Conservation (phyloP, 2,113 vertebrate species). For the Mugil cephalus region DNA sequence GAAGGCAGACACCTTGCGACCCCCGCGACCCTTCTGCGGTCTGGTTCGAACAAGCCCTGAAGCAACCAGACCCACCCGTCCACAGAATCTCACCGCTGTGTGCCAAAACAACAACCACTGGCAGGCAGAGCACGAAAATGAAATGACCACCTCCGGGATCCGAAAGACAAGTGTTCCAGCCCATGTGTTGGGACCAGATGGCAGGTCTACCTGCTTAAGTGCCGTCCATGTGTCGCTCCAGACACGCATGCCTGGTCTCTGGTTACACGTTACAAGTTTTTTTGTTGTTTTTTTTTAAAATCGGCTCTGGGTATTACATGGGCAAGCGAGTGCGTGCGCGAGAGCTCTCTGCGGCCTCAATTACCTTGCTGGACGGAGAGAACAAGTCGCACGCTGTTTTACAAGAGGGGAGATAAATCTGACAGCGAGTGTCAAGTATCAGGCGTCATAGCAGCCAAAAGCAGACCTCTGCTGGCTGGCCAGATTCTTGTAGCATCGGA, state of each 20-base stretch:
- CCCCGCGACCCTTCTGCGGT: constrained; percentile 11
- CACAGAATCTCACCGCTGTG: background rate
- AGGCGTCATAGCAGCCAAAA: constrained; percentile 64
- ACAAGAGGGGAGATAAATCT: constrained; percentile 74
- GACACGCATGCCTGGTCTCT: constrained; percentile 41
- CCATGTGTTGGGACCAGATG: constrained; percentile 68
- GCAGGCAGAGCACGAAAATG: constrained; percentile 31
- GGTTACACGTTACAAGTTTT: constrained; percentile 52
- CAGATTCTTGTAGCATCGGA: constrained; percentile 69
- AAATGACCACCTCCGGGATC: constrained; percentile 34
- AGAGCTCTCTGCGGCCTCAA: constrained; percentile 54
- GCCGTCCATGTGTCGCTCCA: constrained; percentile 40
- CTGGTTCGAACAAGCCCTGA: background rate
- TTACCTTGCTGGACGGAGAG: constrained; percentile 67
- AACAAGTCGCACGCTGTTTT: constrained; percentile 78
- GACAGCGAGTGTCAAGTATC: constrained; percentile 72
- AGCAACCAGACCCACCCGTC: background rate
- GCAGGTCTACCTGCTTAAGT: constrained; percentile 60
- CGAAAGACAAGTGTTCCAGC: constrained; percentile 47
- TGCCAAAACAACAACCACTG: background rate
- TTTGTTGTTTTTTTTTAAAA: background rate
- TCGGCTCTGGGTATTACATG: constrained; percentile 45
- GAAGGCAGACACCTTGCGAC: constrained; percentile 19
- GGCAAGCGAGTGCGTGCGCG: constrained; percentile 10
- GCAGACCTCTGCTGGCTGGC: constrained; percentile 63